Percentiles rank a stretch among this genome's conserved stretches.
These are phyloP conservation scores for Cecropterus lyciades DNA, from an alignment of 1,140 invertebrate species.

Conservation along the genomic window DNA sequence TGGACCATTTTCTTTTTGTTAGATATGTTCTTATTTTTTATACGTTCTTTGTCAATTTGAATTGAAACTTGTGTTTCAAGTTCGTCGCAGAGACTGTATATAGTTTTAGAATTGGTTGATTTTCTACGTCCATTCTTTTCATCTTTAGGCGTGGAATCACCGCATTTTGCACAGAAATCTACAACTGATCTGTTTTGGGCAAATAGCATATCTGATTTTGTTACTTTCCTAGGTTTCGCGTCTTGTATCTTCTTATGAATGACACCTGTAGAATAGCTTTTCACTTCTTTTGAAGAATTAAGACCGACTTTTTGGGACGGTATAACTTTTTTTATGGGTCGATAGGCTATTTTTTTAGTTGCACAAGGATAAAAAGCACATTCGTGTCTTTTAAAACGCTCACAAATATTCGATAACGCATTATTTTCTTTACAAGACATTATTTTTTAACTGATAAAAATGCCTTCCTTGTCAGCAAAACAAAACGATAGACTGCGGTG, in stretches of 20 bases:
- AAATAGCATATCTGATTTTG: conserved; percentile 57
- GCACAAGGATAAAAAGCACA: conserved; percentile 9
- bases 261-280: conserved; percentile 54
- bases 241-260: conserved; percentile 36
- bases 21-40: conserved; percentile 3
- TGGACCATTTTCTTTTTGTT: conserved; percentile 40
- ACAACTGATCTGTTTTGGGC: conserved; percentile 36
- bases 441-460: too few species aligned
- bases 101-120: conserved; percentile 6
- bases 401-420: conserved; percentile 35
- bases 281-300: conserved; percentile 34
- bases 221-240: conserved; percentile 52
- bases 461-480: too few species aligned
- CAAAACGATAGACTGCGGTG: too few species aligned
- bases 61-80: conserved; percentile 27
- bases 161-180: conserved; percentile 63
- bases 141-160: conserved; percentile 46
- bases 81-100: conserved; percentile 20
- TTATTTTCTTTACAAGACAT: conserved; percentile 30
- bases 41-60: conserved; percentile 27
- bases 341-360: conserved; percentile 26
- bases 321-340: conserved; percentile 49
- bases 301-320: conserved; percentile 38
- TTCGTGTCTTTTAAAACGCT: conserved; percentile 42
- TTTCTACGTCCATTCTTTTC: conserved; percentile 14